Evolutionary conservation across 2,797 vertebrate genomes (phyloP).

Genomic region (Myripristis jacobus): DNA sequence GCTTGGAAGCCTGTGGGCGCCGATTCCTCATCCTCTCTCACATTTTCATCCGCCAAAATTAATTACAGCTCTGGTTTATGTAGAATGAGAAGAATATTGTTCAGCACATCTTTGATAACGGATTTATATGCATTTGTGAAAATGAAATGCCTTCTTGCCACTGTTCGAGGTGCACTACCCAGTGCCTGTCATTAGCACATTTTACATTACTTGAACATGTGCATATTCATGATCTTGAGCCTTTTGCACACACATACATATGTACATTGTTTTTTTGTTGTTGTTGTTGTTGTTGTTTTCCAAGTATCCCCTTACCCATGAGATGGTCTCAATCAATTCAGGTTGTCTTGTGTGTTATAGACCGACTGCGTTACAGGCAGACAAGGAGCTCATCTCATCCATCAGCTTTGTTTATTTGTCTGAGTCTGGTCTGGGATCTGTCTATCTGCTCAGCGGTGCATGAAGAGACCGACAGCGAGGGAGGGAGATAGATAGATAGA

Average conservation of each 20-base stretch:
- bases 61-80: conserved; percentile 37
- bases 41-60: conserved; percentile 58
- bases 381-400: conserved; percentile 43
- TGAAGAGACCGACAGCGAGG: conserved; percentile 16
- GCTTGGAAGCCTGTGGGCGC: conserved; percentile 5
- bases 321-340: conserved; percentile 31
- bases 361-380: conserved; percentile 32
- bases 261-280: too few relatives aligned
- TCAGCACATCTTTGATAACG: neutral
- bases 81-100: conserved; percentile 11
- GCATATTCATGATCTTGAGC: neutral
- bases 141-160: neutral
- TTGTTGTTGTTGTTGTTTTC: too few relatives aligned
- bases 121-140: neutral
- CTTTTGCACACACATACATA: neutral
- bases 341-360: conserved; percentile 28
- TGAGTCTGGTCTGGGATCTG: conserved; percentile 43
- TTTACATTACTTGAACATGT: neutral
- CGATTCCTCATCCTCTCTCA: conserved; percentile 29
- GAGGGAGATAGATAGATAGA: too few relatives aligned
- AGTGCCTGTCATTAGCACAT: neutral
- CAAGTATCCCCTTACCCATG: conserved; percentile 23
- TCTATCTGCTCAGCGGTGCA: conserved; percentile 36
- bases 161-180: neutral
- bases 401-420: conserved; percentile 62